Base-by-base conservation (phyloP, 2,888 invertebrate genomes). In the Euclidia mi region DNA sequence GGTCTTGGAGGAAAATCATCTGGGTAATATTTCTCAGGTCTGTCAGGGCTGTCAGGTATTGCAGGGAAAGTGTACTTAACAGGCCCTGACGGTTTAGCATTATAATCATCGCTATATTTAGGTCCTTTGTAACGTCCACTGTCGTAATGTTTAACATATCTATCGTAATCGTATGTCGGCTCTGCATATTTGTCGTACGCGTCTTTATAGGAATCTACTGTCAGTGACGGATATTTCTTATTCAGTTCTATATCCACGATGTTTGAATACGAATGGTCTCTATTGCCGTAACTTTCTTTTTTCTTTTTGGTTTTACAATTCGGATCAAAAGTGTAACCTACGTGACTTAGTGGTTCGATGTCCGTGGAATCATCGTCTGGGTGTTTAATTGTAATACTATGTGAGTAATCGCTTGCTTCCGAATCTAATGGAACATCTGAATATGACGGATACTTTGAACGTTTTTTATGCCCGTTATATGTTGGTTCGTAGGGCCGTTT, bases 291-390 rank as follows among this genome's bases (percentile, higher is more conserved):
- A 44, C 73, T 81, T 78, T 86, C 88, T 65, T 87, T 88, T 77
- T 87, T 90, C 50, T 87, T 83, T 80, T 92, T 92, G 7, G 84
- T 88, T 82, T 91, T 91, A 66, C 92, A 92, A 78, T 91, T 87
- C 25, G 90, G 89, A 63, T 93, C 91, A 56, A 82, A 85, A 67
- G 78, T 84, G 56, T 89, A 85, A 20, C 91, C 92, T 46, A 88
- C 79, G 74, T 92, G 91, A 73, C 89, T 88, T 59, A 89, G 84
- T 10, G 90, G 81, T 37, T 87, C 87, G 29, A 79, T 79, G 49
- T 85, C 83, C 25, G 76, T 78, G 37, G 69, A 63, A 43, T 89
- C 88, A 56, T 91, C 91, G 31, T 80, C 82, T 3, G 89, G 91
- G 73, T 92, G 91, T 70, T 90, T 92, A 25, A 92, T 90, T 38